Conservation (phyloP, 2,113 vertebrate species). For the Bambusicola thoracicus region DNA sequence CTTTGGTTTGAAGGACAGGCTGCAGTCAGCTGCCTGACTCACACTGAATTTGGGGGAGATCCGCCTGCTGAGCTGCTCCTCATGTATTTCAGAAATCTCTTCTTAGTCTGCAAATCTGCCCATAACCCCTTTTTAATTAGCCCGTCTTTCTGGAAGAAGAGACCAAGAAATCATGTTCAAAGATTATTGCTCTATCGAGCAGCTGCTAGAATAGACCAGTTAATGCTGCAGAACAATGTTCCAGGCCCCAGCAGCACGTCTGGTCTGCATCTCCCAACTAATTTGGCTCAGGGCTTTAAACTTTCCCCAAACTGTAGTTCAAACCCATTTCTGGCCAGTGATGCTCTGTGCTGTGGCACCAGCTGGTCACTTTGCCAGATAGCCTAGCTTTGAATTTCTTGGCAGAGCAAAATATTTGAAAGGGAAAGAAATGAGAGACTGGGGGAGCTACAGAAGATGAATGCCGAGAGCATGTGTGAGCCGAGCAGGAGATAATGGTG, state of each 20-base stretch:
- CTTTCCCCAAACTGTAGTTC: background rate
- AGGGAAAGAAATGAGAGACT: background rate
- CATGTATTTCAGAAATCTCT: constrained; percentile 27
- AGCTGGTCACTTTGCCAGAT: constrained; percentile 31
- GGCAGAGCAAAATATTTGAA: constrained; percentile 36
- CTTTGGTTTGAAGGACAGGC: background rate
- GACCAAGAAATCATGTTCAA: constrained; percentile 33
- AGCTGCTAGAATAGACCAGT: constrained; percentile 39
- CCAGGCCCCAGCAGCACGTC: constrained; percentile 5
- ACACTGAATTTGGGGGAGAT: too few relatives aligned
- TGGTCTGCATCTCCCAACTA: background rate
- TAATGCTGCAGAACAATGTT: constrained; percentile 30
- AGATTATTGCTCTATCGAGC: constrained; percentile 46
- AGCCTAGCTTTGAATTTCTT: constrained; percentile 15
- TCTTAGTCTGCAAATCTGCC: constrained; percentile 40
- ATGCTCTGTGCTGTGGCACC: background rate
- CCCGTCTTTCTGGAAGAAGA: constrained; percentile 38
- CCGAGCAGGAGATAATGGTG: background rate
- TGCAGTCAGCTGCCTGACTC: too few relatives aligned
- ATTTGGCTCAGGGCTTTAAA: background rate
- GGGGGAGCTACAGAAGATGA: background rate
- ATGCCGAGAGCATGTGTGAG: background rate
- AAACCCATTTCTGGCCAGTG: background rate
- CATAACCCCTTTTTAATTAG: constrained; percentile 66
- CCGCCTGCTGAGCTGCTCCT: constrained; percentile 23